Evolutionary conservation across 2,113 vertebrate species (phyloP), one percentile per base, ranked within the genome.

Genomic region (Poeciliopsis prolifica): DNA sequence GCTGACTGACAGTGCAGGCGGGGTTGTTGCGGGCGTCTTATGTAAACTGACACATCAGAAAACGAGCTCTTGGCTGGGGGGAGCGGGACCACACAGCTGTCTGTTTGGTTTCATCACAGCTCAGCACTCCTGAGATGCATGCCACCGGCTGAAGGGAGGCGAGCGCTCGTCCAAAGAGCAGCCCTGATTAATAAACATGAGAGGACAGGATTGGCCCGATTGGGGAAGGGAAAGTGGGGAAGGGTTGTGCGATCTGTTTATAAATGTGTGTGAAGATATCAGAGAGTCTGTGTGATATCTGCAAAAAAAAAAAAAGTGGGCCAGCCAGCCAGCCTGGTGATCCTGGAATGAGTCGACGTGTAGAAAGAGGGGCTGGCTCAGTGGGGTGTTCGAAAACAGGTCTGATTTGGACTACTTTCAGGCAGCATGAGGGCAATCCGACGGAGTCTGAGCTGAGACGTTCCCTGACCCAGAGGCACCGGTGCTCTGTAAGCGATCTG

Each of bases 171-270:
- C 87, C 80, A 86, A 88, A 86, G 79, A 88, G 82, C 79, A 72
- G 81, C 75, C 67, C 77, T 77, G 81, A 83, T 91, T 87, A 90
- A 91, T 90, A 91, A 91, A 92, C 89, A 92, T 91, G 91, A 90
- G 88, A 70, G 83, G 84, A 82, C 72, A 61, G 76, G 77, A 87
- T 79, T 82, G 86, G 78, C 79, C 80, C 26, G 79, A 80, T 87
- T 87, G 84, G 35, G 35, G 35, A 12, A 37, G 35, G 10, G 10
- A 11, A 37, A 29, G 29, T 29, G 29, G 33, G 33, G 9, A 10
- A 35, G 29, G 35, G 76, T 65, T 72, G 62, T 67, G 83, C 74
- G 26, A 75, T 13, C 26, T 65, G 61, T 44, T 65, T 66, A 58
- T 62, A 68, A 83, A 78, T 61, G 58, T 62, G 70, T 83, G 80